Base-by-base conservation (phyloP, 2,888 invertebrate genomes). In the Myopa tessellatipennis region DNA sequence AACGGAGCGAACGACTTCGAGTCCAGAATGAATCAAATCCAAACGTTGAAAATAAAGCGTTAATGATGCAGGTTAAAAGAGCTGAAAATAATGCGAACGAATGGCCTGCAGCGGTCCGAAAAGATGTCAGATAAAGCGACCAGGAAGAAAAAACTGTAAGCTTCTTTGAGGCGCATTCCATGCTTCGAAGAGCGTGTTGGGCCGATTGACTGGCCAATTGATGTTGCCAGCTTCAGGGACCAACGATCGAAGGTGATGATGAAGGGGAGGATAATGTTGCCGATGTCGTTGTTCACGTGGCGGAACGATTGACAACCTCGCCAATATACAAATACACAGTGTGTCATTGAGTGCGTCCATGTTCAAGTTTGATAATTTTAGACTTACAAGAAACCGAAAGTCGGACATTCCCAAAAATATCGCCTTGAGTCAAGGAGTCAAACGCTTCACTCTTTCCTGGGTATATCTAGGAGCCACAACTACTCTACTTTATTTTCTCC, bases 21-120 rank as follows among this genome's bases (percentile, higher is more conserved):
- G 45, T 45, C 38, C 14, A 55, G 38, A 16, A 38, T n/a, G 38
- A 38, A 36, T 40, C 60, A 18, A 73, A 73, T 63, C 40, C 73
- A 74, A 60, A 65, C 63, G 65, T 74, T 65, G 74, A 63, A 74
- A 38, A 61, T 38, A 74, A 74, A 63, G 74, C 74, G 74, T 74
- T 74, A 74, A 74, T 74, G 74, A 74, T 74, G 74, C 74, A 65
- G 74, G 65, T 60, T 34, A 50, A 40, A 61, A 61, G 16, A 18
- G 61, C 60, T 16, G n/a, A 50, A 52, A 69, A 52, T 26, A 69
- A 70, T 55, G 36, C 7, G 10, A 70, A 55, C 52, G 16, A 70
- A 55, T 38, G 55, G 55, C 26, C 52, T 55, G 52, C 52, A 52
- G 70, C 73, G 40, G 45, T 8, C 55, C 70, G 45, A 73, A 45